Conservation (phyloP, 2,888 invertebrate genomes). For the Caenorhabditis sulstoni region DNA sequence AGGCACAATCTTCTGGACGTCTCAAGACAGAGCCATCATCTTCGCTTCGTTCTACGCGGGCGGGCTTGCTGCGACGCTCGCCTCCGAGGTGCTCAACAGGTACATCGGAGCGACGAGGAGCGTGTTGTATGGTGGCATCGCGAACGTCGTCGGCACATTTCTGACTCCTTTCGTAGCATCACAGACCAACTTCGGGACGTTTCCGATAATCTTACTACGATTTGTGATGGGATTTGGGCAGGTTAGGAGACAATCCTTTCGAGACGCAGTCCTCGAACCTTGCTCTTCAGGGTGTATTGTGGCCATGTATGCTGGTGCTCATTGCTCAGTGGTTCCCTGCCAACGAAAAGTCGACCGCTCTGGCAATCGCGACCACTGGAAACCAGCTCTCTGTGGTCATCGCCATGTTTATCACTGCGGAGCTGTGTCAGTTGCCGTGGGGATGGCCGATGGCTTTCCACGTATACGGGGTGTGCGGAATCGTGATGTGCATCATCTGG, state of each 20-base stretch:
- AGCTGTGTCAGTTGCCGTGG: constrained; percentile 77
- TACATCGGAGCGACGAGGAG: constrained; percentile 70
- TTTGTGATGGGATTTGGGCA: constrained; percentile 80
- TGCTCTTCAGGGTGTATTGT: constrained; percentile 73
- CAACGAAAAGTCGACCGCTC: constrained; percentile 76
- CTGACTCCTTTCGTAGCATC: constrained; percentile 75
- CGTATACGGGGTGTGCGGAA: constrained; percentile 74
- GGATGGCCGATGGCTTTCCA: constrained; percentile 80
- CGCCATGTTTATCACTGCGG: constrained; percentile 79
- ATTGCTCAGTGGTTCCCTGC: constrained; percentile 79
- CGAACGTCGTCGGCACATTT: constrained; percentile 78
- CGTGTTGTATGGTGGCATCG: constrained; percentile 76
- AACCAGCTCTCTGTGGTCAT: constrained; percentile 79
- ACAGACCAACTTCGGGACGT: constrained; percentile 64
- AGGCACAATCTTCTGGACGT: constrained; percentile 75
- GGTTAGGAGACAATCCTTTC: constrained; percentile 44
- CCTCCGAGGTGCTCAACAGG: constrained; percentile 65
- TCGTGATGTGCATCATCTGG: constrained; percentile 75
- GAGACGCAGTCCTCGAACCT: neutral
- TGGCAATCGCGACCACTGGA: constrained; percentile 79
- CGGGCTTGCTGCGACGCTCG: constrained; percentile 65
- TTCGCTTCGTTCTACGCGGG: constrained; percentile 77
- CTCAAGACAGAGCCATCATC: constrained; percentile 74
- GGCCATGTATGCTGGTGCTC: constrained; percentile 79
- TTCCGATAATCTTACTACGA: constrained; percentile 71